Evolutionary conservation across 2,113 vertebrate species (phyloP).

Genomic region (Cercocebus atys): DNA sequence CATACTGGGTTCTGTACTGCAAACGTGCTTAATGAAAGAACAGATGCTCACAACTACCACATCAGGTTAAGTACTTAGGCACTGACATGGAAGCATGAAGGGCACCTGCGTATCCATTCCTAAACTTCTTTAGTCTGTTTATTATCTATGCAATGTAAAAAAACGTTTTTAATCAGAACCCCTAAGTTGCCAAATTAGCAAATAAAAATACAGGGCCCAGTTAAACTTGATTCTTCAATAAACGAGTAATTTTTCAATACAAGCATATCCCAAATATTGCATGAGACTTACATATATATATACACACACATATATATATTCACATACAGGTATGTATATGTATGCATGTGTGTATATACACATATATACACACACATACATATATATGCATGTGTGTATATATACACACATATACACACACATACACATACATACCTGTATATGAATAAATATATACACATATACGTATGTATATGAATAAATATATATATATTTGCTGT

Average conservation of each 20-base stretch:
- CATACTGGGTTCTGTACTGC: not conserved
- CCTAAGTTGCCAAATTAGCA: not conserved
- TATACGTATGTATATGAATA: too few relatives aligned
- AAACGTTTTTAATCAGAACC: not conserved
- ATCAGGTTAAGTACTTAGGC: not conserved
- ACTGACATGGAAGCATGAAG: not conserved
- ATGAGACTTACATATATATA: not conserved
- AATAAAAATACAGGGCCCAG: not conserved
- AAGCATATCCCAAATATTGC: not conserved
- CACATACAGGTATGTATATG: not conserved
- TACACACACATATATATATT: not conserved
- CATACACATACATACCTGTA: not conserved
- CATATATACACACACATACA: too few relatives aligned
- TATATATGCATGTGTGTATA: too few relatives aligned
- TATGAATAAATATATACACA: too few relatives aligned
- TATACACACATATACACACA: too few relatives aligned
- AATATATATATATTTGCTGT: not conserved
- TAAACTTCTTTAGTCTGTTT: not conserved
- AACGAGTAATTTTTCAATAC: not conserved
- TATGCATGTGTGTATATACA: too few relatives aligned
- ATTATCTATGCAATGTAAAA: not conserved
- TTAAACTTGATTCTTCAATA: conserved; percentile 7
- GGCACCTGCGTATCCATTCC: not conserved
- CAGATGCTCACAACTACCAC: not conserved
- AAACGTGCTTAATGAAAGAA: not conserved